phyloP scores from a whole-genome alignment of 2,797 vertebrate species.

The Enteromius treurensis region DNA sequence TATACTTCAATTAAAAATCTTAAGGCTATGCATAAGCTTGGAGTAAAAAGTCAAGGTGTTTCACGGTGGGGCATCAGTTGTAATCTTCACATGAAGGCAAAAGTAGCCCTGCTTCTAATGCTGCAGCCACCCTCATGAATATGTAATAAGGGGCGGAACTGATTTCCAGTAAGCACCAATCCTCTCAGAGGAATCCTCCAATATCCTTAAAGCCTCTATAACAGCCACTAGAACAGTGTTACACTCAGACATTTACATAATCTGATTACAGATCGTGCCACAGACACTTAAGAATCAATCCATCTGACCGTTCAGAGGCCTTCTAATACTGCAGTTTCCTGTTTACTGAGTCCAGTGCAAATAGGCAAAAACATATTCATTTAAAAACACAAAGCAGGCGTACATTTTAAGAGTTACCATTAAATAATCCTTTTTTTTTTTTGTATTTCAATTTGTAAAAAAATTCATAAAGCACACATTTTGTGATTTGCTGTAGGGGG shows the following conservation, averaged over 20 bases:
- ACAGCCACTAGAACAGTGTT: slow-evolving; percentile 65
- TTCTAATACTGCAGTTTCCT: slow-evolving; percentile 60
- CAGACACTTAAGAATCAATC: slow-evolving; percentile 67
- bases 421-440: background rate
- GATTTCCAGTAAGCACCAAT: slow-evolving; percentile 68
- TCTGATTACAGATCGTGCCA: slow-evolving; percentile 83
- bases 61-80: background rate
- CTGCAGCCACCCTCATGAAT: slow-evolving; percentile 69
- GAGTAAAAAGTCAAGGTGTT: slow-evolving; percentile 3
- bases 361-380: background rate
- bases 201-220: slow-evolving; percentile 70
- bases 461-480: background rate
- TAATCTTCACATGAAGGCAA: slow-evolving; percentile 33
- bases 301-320: slow-evolving; percentile 61
- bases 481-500: background rate
- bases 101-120: slow-evolving; percentile 52
- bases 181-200: slow-evolving; percentile 62
- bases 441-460: background rate
- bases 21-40: background rate
- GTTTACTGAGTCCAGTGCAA: background rate
- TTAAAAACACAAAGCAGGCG: background rate
- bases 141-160: slow-evolving; percentile 64
- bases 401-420: background rate
- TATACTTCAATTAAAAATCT: background rate
- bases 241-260: slow-evolving; percentile 79